A percentile compares a stretch with the other conserved stretches of the same genome.
Evolutionary conservation across 2,888 invertebrate species (phyloP).

Genomic region (Volucella zonaria): DNA sequence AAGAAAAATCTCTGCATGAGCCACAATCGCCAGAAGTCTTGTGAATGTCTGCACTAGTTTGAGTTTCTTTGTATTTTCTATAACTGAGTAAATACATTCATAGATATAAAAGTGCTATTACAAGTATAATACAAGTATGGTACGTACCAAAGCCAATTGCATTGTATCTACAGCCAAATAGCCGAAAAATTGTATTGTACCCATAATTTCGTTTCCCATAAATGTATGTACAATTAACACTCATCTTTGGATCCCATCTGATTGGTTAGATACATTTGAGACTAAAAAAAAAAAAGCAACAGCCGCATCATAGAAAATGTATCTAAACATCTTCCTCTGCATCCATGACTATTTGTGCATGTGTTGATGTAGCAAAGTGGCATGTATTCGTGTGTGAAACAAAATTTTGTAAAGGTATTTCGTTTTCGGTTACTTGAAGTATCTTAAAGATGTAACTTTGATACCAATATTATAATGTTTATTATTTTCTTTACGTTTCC

Average conservation of each 20-base stretch:
- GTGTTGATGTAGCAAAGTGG: conserved; percentile 29
- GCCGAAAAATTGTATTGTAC: conserved; percentile 61
- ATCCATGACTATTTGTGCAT: conserved; percentile 12
- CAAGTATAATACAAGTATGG: conserved; percentile 12
- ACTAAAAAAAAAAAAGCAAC: conserved; percentile 54
- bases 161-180: conserved; percentile 58
- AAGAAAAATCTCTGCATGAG: conserved; percentile 38
- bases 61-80: conserved; percentile 50
- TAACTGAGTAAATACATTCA: background rate
- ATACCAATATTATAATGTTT: conserved; percentile 71
- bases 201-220: conserved; percentile 60
- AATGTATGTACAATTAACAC: conserved; percentile 63
- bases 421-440: conserved; percentile 55
- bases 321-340: conserved; percentile 64
- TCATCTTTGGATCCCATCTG: conserved; percentile 56
- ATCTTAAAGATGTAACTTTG: conserved; percentile 68
- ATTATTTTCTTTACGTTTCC: conserved; percentile 61
- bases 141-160: conserved; percentile 61
- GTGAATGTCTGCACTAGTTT: conserved; percentile 53
- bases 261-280: conserved; percentile 69
- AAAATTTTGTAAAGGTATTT: conserved; percentile 39
- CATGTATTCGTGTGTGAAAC: background rate
- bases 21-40: conserved; percentile 17
- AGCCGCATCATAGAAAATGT: conserved; percentile 61
- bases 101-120: background rate